Evolutionary conservation across 2,797 vertebrate genomes (phyloP), one percentile per base, ranked within the genome.

Genomic region (Scolopax bukidnonensis): DNA sequence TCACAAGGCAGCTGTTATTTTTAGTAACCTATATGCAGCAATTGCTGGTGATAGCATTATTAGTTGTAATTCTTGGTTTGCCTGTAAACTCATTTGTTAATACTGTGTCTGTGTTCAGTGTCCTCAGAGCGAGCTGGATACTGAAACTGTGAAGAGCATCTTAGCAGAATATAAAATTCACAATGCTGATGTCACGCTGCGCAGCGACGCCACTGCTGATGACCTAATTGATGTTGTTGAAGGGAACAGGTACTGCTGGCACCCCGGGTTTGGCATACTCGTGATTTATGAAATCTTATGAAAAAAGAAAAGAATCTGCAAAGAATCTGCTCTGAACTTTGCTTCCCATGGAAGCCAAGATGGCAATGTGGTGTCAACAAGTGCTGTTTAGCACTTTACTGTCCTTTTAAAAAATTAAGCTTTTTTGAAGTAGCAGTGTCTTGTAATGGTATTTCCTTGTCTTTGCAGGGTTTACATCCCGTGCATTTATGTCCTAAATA

Each of bases 211-310:
- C 93, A 99, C 99, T 5, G 99, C 99, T 6, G 99, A 99, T 60
- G 99, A 99, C 98, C 99, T 99, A 70, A 99, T 99, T 41, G 99
- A 99, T 1, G 99, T 99, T n/a, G 99, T 99, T 85, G 99, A 99
- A 97, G 99, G 99, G 84, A 99, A 99, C 97, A 98, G 99, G 99
- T 99, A 97, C 73, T 80, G 43, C 6, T 25, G 75, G 33, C 33
- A 28, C 40, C 9, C 71, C 50, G 70, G 4, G 23, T 79, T 41
- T 60, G 71, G 11, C 56, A 64, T 9, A 11, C 11, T 11, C 36
- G 36, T 36, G 36, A 36, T 36, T 36, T 36, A 36, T 36, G 36
- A 36, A 36, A 36, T 36, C 36, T 36, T 36, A 36, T 36, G 36
- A 36, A 36, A 36, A 36, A 36, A 36, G 36, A 36, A 36, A 36